phyloP scores from a whole-genome alignment of 1,140 invertebrate species.

The Uloborus diversus region DNA sequence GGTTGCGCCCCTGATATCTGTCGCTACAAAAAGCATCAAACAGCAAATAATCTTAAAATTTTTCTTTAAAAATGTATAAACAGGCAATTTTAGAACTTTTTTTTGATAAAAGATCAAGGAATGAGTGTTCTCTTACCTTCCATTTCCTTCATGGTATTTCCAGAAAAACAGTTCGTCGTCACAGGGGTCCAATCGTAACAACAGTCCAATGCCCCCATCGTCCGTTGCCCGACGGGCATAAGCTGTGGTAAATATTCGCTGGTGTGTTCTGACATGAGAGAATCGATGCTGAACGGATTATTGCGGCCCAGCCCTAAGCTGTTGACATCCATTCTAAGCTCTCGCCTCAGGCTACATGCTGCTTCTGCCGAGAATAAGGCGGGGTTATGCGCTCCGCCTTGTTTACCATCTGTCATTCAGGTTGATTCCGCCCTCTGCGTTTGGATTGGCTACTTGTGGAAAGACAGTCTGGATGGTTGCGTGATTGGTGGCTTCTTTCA shows the following conservation, averaged over 20 bases:
- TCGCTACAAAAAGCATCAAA: too few species aligned
- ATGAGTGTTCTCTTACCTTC: conserved; percentile 13
- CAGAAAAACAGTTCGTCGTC: conserved; percentile 13
- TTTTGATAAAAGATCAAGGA: too few species aligned
- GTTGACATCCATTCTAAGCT: conserved; percentile 48
- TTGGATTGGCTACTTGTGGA: too few species aligned
- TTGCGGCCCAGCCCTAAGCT: conserved; percentile 7
- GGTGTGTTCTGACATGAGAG: conserved; percentile 22
- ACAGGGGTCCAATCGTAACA: conserved; percentile 41
- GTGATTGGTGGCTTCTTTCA: too few species aligned
- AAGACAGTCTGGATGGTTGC: too few species aligned
- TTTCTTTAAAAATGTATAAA: too few species aligned
- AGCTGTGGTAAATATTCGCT: conserved; percentile 43
- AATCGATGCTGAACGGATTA: conserved; percentile 49
- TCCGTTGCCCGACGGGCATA: conserved; percentile 34
- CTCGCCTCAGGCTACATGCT: not conserved
- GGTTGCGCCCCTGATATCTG: too few species aligned
- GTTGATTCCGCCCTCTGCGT: not conserved
- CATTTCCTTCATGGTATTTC: conserved; percentile 53
- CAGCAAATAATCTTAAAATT: too few species aligned
- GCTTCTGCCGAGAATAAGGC: not conserved
- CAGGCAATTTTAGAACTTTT: too few species aligned
- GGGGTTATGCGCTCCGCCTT: not conserved
- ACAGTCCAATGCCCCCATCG: conserved; percentile 19
- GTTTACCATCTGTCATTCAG: not conserved